Evolutionary conservation across 2,888 invertebrate species (phyloP).

Genomic region (Notodonta ziczac): DNA sequence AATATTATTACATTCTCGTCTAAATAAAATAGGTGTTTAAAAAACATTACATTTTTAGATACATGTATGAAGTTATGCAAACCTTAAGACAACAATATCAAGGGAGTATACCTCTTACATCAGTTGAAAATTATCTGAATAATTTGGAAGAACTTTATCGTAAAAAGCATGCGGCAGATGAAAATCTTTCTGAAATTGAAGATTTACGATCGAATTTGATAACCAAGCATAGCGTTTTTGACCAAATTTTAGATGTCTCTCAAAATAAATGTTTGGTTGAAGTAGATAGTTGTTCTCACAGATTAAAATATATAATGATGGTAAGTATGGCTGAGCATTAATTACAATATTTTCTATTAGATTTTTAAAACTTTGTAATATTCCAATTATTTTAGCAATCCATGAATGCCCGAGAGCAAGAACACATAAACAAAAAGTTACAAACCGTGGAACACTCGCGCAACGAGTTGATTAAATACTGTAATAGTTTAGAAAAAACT

Average conservation of each 20-base stretch:
- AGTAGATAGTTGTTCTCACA: slow-evolving; percentile 65
- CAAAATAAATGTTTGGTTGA: slow-evolving; percentile 63
- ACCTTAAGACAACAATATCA: slow-evolving; percentile 73
- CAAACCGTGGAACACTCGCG: slow-evolving; percentile 56
- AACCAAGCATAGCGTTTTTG: slow-evolving; percentile 67
- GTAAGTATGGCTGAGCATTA: slow-evolving; percentile 40
- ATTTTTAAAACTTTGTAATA: slow-evolving; percentile 3
- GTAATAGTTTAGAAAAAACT: slow-evolving; percentile 64
- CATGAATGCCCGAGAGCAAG: slow-evolving; percentile 57
- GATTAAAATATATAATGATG: slow-evolving; percentile 59
- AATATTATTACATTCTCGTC: slow-evolving; percentile 5
- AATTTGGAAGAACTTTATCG: slow-evolving; percentile 60
- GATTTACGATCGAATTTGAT: slow-evolving; percentile 63
- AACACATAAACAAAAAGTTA: slow-evolving; percentile 62
- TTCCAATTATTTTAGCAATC: slow-evolving; percentile 56
- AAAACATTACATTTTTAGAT: slow-evolving; percentile 50
- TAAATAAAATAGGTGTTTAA: not conserved
- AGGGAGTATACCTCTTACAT: slow-evolving; percentile 66
- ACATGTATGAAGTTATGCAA: slow-evolving; percentile 69
- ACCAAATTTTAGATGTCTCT: slow-evolving; percentile 66
- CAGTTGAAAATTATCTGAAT: slow-evolving; percentile 68
- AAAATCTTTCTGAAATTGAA: slow-evolving; percentile 70
- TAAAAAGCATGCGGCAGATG: slow-evolving; percentile 58
- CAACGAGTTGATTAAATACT: slow-evolving; percentile 57
- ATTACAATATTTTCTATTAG: no score